These are phyloP conservation scores for Microcebus jonahi DNA, from an alignment of 2,113 vertebrate genomes.

Conservation along the genomic window DNA sequence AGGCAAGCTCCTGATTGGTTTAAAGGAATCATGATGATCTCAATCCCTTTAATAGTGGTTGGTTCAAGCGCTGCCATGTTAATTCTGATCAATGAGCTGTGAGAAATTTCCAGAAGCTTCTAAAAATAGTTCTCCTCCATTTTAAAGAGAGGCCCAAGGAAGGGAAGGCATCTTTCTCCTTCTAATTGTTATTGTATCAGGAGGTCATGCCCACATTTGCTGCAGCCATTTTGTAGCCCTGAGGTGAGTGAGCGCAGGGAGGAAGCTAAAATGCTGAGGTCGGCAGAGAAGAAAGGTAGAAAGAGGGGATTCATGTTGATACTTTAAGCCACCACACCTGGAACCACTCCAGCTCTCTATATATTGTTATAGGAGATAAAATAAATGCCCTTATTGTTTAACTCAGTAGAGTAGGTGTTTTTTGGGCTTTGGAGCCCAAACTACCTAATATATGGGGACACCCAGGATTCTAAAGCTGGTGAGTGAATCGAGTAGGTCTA, in stretches of 20 bases:
- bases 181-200: not conserved
- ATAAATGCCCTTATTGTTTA: not conserved
- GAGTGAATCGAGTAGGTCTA: not conserved
- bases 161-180: not conserved
- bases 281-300: not conserved
- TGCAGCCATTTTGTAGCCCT: not conserved
- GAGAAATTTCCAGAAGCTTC: conserved; percentile 38
- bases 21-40: not conserved
- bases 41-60: not conserved
- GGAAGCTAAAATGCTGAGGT: not conserved
- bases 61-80: not conserved
- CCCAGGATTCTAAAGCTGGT: not conserved
- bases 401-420: not conserved
- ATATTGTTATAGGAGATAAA: not conserved
- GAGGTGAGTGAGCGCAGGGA: not conserved
- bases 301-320: not conserved
- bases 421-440: not conserved
- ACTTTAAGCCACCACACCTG: not conserved
- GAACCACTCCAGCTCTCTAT: not conserved
- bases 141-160: conserved; percentile 12
- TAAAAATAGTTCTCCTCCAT: not conserved
- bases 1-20: not conserved
- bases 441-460: not conserved
- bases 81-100: not conserved
- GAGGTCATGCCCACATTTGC: not conserved